phyloP scores from a whole-genome alignment of 2,888 invertebrate species.

The Biston stratarius region DNA sequence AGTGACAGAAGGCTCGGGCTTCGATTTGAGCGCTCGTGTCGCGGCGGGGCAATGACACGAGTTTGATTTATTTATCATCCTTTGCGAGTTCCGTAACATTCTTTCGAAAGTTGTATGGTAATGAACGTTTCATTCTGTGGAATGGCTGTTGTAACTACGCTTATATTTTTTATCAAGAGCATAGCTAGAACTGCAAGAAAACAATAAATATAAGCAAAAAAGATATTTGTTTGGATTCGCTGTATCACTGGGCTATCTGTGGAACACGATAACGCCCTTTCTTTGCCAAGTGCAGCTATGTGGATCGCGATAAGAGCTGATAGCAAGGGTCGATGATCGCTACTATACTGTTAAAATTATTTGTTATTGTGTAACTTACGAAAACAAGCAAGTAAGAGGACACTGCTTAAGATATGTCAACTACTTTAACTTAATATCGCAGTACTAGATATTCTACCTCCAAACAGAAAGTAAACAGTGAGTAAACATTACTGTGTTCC shows the following conservation, averaged over 20 bases:
- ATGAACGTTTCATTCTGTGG: conserved; percentile 1
- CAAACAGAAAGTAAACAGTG: too few relatives aligned
- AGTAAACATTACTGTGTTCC: too few relatives aligned
- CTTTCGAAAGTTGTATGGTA: conserved; percentile 15
- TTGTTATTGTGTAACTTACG: not conserved
- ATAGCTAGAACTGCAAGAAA: conserved; percentile 5
- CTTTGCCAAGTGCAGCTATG: conserved; percentile 66
- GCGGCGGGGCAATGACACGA: conserved; percentile 24
- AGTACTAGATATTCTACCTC: too few relatives aligned
- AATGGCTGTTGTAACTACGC: not conserved
- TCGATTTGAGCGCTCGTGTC: conserved; percentile 16
- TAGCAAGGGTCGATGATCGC: conserved; percentile 63
- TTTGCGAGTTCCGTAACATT: conserved; percentile 12
- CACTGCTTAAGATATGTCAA: too few relatives aligned
- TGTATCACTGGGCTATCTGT: conserved; percentile 35
- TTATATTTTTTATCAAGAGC: conserved; percentile 11
- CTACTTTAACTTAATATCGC: too few relatives aligned
- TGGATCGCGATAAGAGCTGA: conserved; percentile 57
- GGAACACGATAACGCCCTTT: conserved; percentile 48
- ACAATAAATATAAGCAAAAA: conserved; percentile 29
- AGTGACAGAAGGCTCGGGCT: conserved; percentile 13
- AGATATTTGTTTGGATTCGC: conserved; percentile 34
- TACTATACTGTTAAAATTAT: conserved; percentile 31
- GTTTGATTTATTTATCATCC: conserved; percentile 20
- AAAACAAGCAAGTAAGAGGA: not conserved